phyloP scores from a whole-genome alignment of 2,888 invertebrate species.

The Diplazon laetatorius region DNA sequence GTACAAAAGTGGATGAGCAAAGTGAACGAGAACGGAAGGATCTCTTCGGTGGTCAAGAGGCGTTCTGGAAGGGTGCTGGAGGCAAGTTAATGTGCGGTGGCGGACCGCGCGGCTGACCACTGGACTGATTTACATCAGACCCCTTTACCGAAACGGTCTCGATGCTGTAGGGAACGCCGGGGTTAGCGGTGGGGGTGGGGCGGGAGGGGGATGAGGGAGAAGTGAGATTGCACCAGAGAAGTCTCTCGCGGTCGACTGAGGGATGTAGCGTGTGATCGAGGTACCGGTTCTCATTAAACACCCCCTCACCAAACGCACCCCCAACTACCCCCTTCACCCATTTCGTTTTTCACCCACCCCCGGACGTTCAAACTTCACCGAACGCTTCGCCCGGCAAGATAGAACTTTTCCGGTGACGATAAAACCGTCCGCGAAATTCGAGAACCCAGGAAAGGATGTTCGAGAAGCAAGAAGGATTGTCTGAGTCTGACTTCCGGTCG shows the following conservation, averaged over 20 bases:
- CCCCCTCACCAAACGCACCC: conserved; percentile 64
- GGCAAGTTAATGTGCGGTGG: conserved; percentile 81
- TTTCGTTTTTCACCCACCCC: neutral
- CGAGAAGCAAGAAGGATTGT: conserved; percentile 12
- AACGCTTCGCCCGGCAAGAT: too few relatives aligned
- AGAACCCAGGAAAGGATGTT: conserved; percentile 17
- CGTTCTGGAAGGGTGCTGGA: conserved; percentile 12
- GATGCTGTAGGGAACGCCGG: conserved; percentile 6
- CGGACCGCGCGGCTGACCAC: conserved; percentile 78
- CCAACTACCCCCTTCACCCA: conserved; percentile 18
- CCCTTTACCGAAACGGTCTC: conserved; percentile 73
- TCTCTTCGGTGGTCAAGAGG: conserved; percentile 41
- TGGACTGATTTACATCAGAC: conserved; percentile 81
- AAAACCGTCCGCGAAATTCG: conserved; percentile 16
- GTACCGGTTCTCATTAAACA: conserved; percentile 75
- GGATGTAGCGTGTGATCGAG: conserved; percentile 78
- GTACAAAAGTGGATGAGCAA: neutral
- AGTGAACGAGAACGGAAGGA: conserved; percentile 34
- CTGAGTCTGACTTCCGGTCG: conserved; percentile 41
- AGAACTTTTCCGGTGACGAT: neutral
- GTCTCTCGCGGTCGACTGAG: conserved; percentile 78
- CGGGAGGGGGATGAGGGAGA: conserved; percentile 33
- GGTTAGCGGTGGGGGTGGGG: conserved; percentile 49
- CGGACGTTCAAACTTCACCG: conserved; percentile 1
- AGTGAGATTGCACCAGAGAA: neutral